These are phyloP conservation scores for Diploscapter pachys DNA, from an alignment of 1,140 invertebrate species.

Conservation along the genomic window DNA sequence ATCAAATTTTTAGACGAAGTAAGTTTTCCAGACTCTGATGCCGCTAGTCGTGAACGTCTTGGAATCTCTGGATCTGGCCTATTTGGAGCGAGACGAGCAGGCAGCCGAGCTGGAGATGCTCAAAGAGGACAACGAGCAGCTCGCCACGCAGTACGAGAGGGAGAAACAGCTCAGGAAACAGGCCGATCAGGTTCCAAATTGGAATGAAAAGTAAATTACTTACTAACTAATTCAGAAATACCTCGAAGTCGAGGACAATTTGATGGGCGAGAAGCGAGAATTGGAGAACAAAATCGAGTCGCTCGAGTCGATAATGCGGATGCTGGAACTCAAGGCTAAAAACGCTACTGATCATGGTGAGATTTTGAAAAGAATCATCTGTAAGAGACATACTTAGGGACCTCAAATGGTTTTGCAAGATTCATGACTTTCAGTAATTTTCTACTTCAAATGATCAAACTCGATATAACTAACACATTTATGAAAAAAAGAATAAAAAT, in stretches of 20 bases:
- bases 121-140: conserved; percentile 96
- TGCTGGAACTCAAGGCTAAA: conserved; percentile 96
- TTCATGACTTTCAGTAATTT: too few relatives aligned
- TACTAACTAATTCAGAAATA: conserved; percentile 70
- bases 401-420: too few relatives aligned
- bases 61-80: conserved; percentile 90
- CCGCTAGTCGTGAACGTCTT: conserved; percentile 93
- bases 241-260: conserved; percentile 87
- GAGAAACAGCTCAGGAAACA: conserved; percentile 92
- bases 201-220: background rate
- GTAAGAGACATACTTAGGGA: too few relatives aligned
- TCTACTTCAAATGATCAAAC: too few relatives aligned
- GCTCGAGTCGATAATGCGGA: conserved; percentile 89
- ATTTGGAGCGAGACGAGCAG: conserved; percentile 93
- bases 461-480: too few relatives aligned
- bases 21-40: conserved; percentile 73
- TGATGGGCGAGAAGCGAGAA: conserved; percentile 90
- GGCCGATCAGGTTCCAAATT: conserved; percentile 77
- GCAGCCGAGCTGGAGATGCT: conserved; percentile 88
- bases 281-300: conserved; percentile 84
- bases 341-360: conserved; percentile 91
- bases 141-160: conserved; percentile 96
- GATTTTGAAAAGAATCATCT: conserved; percentile 10
- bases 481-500: too few relatives aligned
- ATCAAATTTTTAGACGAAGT: too few relatives aligned